Percentiles rank a stretch among this genome's conserved stretches.
Evolutionary conservation across 2,797 vertebrate species (phyloP).

Genomic region (Trichosurus vulpecula): DNA sequence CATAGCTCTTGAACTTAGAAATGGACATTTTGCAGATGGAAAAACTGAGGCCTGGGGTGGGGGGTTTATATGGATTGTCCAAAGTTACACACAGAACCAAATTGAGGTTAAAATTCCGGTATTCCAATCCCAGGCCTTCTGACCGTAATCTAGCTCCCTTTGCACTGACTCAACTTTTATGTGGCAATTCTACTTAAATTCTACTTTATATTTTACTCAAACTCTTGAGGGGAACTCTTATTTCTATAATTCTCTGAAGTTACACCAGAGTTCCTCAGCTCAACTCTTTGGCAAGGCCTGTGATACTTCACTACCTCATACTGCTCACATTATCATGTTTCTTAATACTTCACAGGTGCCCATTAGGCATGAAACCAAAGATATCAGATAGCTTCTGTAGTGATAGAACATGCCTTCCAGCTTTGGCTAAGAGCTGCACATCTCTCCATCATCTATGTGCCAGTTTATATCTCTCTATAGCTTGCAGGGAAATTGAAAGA

Average conservation of each 20-base stretch:
- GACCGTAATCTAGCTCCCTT: background rate
- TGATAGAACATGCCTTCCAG: conserved; percentile 14
- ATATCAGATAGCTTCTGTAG: conserved; percentile 38
- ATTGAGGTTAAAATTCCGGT: background rate
- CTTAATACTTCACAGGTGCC: conserved; percentile 24
- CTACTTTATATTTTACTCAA: background rate
- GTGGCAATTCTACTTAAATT: background rate
- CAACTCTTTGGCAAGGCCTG: conserved; percentile 12
- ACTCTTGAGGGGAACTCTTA: background rate
- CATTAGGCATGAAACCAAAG: background rate
- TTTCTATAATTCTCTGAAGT: background rate
- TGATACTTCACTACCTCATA: background rate
- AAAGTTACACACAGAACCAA: background rate
- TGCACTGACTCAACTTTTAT: background rate
- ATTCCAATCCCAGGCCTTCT: background rate
- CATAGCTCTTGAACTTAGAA: background rate
- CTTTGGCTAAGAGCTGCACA: background rate
- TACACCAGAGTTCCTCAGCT: background rate
- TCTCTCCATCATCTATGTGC: background rate
- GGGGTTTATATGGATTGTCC: background rate
- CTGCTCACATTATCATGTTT: background rate
- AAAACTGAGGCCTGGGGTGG: background rate
- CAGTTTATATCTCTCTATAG: background rate
- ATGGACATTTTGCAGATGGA: background rate
- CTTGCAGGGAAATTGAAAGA: conserved; percentile 24